Evolutionary conservation across 2,113 vertebrate species (phyloP).

Genomic region (Bos taurus): ARS-UCD2.0 NC_037329.1:53622001-53622500

Average conservation of each 20-base stretch:
- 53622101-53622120: background rate
- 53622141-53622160: background rate
- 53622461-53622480: background rate
- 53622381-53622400: background rate
- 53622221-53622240: constrained; percentile 36
- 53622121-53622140: background rate
- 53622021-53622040: background rate
- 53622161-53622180: background rate
- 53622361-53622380: background rate
- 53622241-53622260: constrained; percentile 2
- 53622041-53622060: background rate
- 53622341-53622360: background rate
- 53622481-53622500: background rate
- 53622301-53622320: background rate
- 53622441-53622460: background rate
- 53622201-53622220: background rate
- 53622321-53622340: background rate
- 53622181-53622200: background rate
- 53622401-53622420: background rate
- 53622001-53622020: background rate
- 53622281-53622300: background rate
- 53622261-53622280: background rate
- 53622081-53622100: background rate
- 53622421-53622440: background rate
- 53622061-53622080: background rate